Evolutionary conservation across 2,797 vertebrate genomes (phyloP).

Genomic region (Craterocephalus amniculus): DNA sequence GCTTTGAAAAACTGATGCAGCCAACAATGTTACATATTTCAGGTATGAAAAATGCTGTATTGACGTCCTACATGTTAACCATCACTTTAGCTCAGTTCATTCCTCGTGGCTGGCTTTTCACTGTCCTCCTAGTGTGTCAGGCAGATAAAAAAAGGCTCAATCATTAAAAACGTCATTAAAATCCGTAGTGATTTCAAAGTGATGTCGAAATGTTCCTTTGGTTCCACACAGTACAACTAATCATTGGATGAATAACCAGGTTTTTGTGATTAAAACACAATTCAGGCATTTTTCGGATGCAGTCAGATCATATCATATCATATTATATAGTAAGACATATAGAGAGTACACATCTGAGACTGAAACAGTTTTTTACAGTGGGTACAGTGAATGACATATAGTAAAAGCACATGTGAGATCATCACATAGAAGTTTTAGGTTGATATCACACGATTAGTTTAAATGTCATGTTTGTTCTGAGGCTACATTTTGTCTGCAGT

Average conservation of each 20-base stretch:
- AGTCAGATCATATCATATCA: no score
- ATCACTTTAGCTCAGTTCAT: neutral
- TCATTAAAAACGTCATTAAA: neutral
- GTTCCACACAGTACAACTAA: neutral
- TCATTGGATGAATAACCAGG: neutral
- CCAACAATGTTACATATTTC: neutral
- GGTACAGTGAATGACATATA: neutral
- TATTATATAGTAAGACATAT: no score
- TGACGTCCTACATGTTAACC: slow-evolving; percentile 1
- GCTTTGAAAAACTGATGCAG: no score
- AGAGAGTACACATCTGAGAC: neutral
- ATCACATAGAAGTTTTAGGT: neutral
- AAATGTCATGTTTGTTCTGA: no score
- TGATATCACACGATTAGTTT: no score
- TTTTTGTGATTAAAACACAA: neutral
- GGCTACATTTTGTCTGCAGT: no score
- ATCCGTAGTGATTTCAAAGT: slow-evolving; percentile 4
- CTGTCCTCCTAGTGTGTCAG: neutral
- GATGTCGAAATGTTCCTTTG: neutral
- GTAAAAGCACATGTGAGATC: neutral
- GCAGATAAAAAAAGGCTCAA: neutral
- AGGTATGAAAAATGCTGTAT: neutral
- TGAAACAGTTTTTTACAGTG: no score
- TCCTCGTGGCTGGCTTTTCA: neutral
- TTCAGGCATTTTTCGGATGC: neutral